Base-by-base conservation (phyloP, 1,140 invertebrate species). In the Drosophila takahashii region DNA sequence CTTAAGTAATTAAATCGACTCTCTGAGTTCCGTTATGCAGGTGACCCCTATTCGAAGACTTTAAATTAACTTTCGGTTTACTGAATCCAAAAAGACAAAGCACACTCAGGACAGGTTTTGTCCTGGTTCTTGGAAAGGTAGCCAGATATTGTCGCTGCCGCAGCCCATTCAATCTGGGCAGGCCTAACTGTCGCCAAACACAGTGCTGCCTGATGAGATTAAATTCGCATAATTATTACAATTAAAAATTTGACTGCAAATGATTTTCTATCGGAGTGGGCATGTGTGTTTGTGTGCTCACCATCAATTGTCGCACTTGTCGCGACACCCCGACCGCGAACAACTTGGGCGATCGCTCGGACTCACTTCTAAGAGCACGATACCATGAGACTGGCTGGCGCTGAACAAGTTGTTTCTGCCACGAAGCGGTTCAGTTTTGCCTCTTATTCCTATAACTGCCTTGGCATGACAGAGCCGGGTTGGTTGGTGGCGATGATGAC, bases 341-440 rank as follows among this genome's bases (percentile, higher is more conserved):
- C n/a, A 26, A 57, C 27, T 29, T 18, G 18, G 16, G 13, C 52
- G 52, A 61, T 58, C 34, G 52, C 7, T 29, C 15, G 29, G 32
- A 65, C 54, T 15, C 16, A 26, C 59, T 34, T 18, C 61, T 32
- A 13, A 52, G 51, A 29, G 41, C 29, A 39, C 29, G 41, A 39
- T 44, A 34, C 44, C 48, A 57, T 48, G 72, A 85, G 73, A 84
- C 80, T 9, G 41, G 50, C 57, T 62, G 83, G 47, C 75, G 69
- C 65, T 61, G 53, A 87, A 39, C 83, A 52, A 76, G 83, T 76
- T 79, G 56, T 61, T 76, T 72, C 81, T 71, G 81, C 70, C 58
- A 58, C 48, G 47, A 86, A 87, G 81, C 70, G 78, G 81, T 72
- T 86, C 61, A 50, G 37, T 48, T 76, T 70, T 44, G 69, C 57